A percentile compares a stretch with the other conserved stretches of the same genome.
Conservation (phyloP, 2,888 invertebrate species). For the Andrena praecox region DNA sequence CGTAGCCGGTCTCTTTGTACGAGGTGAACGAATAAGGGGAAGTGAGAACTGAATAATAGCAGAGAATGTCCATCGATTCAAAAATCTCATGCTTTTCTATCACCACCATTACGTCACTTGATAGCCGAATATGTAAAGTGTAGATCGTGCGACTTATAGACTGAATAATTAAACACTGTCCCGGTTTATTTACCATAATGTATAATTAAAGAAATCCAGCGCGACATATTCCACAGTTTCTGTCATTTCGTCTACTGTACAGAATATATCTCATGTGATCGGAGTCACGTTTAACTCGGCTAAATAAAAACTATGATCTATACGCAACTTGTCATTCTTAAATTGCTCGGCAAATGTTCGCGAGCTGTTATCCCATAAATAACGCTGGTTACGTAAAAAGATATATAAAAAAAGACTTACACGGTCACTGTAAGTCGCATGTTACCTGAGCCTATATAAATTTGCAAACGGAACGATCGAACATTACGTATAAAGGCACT, state of each 20-base stretch:
- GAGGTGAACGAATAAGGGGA: background rate
- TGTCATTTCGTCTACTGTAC: constrained; percentile 59
- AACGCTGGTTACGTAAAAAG: constrained; percentile 35
- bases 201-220: constrained; percentile 47
- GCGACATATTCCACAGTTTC: constrained; percentile 56
- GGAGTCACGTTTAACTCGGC: constrained; percentile 58
- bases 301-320: constrained; percentile 67
- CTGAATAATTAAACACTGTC: constrained; percentile 59
- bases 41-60: constrained; percentile 49
- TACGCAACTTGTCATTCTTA: constrained; percentile 34
- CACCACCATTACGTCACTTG: constrained; percentile 32
- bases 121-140: constrained; percentile 28
- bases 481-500: constrained; percentile 31
- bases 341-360: constrained; percentile 9
- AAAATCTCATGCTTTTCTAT: constrained; percentile 31
- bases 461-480: constrained; percentile 20
- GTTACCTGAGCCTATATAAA: constrained; percentile 12
- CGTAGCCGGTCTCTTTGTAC: constrained; percentile 45
- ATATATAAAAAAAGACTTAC: constrained; percentile 25
- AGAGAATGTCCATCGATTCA: constrained; percentile 24
- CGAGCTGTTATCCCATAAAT: constrained; percentile 1
- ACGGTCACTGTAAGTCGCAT: constrained; percentile 19
- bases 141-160: constrained; percentile 40
- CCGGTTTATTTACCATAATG: constrained; percentile 64
- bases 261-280: constrained; percentile 56